These are phyloP conservation scores for Brachycybe producta DNA, from an alignment of 2,888 invertebrate genomes.

Conservation along the genomic window DNA sequence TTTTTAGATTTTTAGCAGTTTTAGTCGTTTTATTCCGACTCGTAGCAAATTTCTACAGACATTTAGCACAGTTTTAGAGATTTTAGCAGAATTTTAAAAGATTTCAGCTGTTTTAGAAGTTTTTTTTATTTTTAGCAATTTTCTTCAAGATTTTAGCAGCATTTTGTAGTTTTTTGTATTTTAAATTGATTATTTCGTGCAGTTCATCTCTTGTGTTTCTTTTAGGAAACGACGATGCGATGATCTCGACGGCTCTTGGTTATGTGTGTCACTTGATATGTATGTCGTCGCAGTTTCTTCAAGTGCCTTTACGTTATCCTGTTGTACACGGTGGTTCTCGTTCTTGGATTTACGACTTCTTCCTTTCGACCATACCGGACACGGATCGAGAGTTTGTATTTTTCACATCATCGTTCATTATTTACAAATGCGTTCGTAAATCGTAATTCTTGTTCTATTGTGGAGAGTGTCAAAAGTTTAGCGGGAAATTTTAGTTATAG, in stretches of 20 bases:
- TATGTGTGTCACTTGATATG: slow-evolving; percentile 70
- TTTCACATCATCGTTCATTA: slow-evolving; percentile 36
- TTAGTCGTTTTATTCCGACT: no score
- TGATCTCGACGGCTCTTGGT: slow-evolving; percentile 72
- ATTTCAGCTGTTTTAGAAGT: background rate
- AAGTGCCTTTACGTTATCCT: slow-evolving; percentile 73
- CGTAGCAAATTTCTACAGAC: no score
- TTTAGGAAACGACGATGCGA: slow-evolving; percentile 48
- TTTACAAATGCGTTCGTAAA: no score
- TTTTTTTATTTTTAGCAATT: background rate
- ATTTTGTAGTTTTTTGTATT: background rate
- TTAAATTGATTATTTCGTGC: background rate
- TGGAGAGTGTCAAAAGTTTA: background rate
- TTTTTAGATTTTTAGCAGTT: no score
- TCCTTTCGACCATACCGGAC: slow-evolving; percentile 53
- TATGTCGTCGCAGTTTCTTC: slow-evolving; percentile 66
- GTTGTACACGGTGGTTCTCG: slow-evolving; percentile 68
- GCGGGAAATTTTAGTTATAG: background rate
- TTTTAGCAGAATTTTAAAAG: slow-evolving; percentile 6
- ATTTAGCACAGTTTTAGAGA: no score
- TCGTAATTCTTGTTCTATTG: no score
- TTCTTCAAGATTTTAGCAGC: background rate
- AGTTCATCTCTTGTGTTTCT: slow-evolving; percentile 15
- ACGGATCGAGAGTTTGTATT: slow-evolving; percentile 40
- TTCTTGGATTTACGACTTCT: slow-evolving; percentile 64